Percentiles rank a stretch among this genome's conserved stretches.
Evolutionary conservation across 23 tunicate genomes (phyloP).

Genomic region (Phallusia fumigata): DNA sequence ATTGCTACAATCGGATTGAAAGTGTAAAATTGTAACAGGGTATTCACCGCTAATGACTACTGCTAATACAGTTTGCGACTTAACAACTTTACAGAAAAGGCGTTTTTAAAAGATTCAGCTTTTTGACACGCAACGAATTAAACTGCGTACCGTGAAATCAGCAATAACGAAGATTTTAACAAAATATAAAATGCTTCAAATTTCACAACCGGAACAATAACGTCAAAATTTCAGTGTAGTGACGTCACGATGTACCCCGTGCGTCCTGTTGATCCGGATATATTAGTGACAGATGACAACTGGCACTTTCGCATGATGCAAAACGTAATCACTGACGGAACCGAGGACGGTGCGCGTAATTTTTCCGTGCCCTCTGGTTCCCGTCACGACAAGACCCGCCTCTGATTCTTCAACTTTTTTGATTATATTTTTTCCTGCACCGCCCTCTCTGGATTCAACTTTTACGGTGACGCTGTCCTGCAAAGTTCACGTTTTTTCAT

Average conservation of each 20-base stretch:
- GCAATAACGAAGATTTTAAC: too few relatives aligned
- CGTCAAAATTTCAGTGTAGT: too few relatives aligned
- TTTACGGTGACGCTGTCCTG: not conserved
- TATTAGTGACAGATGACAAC: slow-evolving; percentile 18
- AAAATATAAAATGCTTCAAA: too few relatives aligned
- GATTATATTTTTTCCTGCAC: slow-evolving; percentile 24
- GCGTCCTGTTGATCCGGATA: not conserved
- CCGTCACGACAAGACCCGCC: slow-evolving; percentile 32
- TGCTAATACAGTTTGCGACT: too few relatives aligned
- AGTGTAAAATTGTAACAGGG: too few relatives aligned
- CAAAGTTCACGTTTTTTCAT: not conserved
- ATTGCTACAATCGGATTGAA: too few relatives aligned
- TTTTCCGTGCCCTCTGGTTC: slow-evolving; percentile 48
- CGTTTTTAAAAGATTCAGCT: too few relatives aligned
- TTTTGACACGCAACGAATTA: too few relatives aligned
- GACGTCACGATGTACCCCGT: not conserved
- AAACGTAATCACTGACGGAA: slow-evolving; percentile 53
- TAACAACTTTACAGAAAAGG: too few relatives aligned
- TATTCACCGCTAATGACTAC: too few relatives aligned
- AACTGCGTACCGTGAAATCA: too few relatives aligned
- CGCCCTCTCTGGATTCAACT: not conserved
- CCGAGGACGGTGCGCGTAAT: slow-evolving; percentile 36
- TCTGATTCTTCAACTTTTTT: slow-evolving; percentile 13
- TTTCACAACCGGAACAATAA: too few relatives aligned
- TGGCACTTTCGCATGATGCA: slow-evolving; percentile 48